phyloP scores from a whole-genome alignment of 1,140 invertebrate genomes.

The Caenorhabditis brenneri region DNA sequence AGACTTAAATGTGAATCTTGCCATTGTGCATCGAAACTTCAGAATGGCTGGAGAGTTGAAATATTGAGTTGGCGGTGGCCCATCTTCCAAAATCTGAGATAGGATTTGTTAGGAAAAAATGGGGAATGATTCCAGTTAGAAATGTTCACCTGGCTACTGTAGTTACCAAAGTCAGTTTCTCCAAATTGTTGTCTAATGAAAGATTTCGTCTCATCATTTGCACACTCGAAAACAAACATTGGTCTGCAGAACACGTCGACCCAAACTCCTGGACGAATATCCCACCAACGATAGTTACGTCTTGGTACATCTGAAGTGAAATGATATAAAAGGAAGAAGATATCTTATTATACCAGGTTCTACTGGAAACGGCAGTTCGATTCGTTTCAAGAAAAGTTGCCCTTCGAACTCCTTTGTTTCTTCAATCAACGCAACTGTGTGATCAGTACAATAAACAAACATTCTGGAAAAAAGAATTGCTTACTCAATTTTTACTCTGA shows the following conservation, averaged over 20 bases:
- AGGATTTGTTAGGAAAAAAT: background rate
- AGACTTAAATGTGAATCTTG: background rate
- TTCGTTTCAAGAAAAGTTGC: constrained; percentile 49
- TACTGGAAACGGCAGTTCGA: constrained; percentile 8
- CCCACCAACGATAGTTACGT: constrained; percentile 45
- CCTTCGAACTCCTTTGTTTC: constrained; percentile 49
- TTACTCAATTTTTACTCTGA: background rate
- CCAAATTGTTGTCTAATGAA: constrained; percentile 46
- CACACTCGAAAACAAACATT: constrained; percentile 50
- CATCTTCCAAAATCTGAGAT: constrained; percentile 26
- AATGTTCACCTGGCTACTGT: constrained; percentile 41
- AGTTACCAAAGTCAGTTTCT: constrained; percentile 35
- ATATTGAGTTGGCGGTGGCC: constrained; percentile 14
- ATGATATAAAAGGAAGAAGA: background rate
- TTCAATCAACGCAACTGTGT: constrained; percentile 41
- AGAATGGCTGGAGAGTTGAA: constrained; percentile 1
- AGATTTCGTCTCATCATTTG: constrained; percentile 33
- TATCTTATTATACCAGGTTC: constrained; percentile 35
- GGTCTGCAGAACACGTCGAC: constrained; percentile 44
- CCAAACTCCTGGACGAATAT: constrained; percentile 51
- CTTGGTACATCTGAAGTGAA: constrained; percentile 2
- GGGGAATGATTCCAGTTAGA: background rate
- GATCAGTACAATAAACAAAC: constrained; percentile 39
- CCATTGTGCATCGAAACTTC: constrained; percentile 41
- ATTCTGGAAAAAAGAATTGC: background rate